Conservation (phyloP, 2,797 vertebrate genomes). For the Ateles fusciceps region DNA sequence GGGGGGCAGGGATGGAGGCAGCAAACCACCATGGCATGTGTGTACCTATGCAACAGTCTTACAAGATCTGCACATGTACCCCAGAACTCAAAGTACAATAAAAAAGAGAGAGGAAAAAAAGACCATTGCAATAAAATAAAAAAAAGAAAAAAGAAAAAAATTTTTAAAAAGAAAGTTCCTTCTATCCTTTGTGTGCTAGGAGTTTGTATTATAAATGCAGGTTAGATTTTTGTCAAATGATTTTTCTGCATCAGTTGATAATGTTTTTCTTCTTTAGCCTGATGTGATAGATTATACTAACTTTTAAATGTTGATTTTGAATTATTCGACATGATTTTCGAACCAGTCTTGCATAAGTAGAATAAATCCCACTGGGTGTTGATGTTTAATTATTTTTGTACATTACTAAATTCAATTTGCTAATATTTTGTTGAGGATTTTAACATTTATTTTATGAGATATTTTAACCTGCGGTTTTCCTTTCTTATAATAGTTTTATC, state of each 20-base stretch:
- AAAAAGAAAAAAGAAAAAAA: too few relatives aligned
- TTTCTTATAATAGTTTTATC: neutral
- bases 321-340: neutral
- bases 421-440: neutral
- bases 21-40: too few relatives aligned
- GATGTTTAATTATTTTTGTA: neutral
- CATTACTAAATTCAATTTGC: neutral
- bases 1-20: too few relatives aligned
- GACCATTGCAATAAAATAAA: too few relatives aligned
- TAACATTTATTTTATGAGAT: neutral
- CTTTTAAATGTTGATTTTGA: neutral
- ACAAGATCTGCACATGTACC: too few relatives aligned
- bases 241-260: neutral
- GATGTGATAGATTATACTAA: neutral
- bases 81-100: too few relatives aligned
- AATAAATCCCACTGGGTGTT: neutral
- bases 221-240: neutral
- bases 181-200: neutral
- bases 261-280: neutral
- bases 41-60: too few relatives aligned
- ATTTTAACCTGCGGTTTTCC: neutral
- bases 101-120: too few relatives aligned
- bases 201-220: neutral
- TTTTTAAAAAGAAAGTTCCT: neutral
- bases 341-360: neutral